Evolutionary conservation across 2,888 invertebrate genomes (phyloP).

Genomic region (Adineta ricciae): DNA sequence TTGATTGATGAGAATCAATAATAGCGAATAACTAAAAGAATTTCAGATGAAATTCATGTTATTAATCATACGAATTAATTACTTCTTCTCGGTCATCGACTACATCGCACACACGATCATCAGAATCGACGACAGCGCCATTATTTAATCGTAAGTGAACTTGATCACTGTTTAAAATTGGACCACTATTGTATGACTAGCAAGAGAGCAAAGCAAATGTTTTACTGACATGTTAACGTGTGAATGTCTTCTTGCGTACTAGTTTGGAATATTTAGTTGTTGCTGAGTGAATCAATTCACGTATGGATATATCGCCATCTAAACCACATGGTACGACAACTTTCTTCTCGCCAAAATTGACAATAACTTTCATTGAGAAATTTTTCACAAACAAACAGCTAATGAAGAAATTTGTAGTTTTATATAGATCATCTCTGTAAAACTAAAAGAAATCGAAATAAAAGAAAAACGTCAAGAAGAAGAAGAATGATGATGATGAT

Average conservation of each 20-base stretch:
- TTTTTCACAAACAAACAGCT: background rate
- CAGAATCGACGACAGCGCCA: constrained; percentile 84
- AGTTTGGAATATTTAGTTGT: constrained; percentile 5
- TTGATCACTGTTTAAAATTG: background rate
- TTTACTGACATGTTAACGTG: background rate
- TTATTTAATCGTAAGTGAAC: constrained; percentile 40
- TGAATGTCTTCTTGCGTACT: background rate
- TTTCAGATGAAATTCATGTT: background rate
- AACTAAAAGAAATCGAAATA: background rate
- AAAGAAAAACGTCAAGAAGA: background rate
- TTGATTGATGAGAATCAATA: background rate
- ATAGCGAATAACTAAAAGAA: background rate
- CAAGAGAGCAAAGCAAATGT: background rate
- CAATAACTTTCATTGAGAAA: background rate
- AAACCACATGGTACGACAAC: constrained; percentile 2
- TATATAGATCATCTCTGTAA: background rate
- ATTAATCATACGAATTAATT: background rate
- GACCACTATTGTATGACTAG: background rate
- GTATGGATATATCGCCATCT: background rate
- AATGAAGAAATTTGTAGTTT: no score
- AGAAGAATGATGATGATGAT: background rate
- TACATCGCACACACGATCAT: constrained; percentile 83
- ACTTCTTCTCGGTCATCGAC: constrained; percentile 88
- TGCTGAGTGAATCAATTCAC: background rate
- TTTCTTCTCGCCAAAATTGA: constrained; percentile 14